A percentile compares a stretch with the other conserved stretches of the same genome.
Evolutionary conservation across 2,888 invertebrate species (phyloP).

Genomic region (Thymelicus sylvestris): DNA sequence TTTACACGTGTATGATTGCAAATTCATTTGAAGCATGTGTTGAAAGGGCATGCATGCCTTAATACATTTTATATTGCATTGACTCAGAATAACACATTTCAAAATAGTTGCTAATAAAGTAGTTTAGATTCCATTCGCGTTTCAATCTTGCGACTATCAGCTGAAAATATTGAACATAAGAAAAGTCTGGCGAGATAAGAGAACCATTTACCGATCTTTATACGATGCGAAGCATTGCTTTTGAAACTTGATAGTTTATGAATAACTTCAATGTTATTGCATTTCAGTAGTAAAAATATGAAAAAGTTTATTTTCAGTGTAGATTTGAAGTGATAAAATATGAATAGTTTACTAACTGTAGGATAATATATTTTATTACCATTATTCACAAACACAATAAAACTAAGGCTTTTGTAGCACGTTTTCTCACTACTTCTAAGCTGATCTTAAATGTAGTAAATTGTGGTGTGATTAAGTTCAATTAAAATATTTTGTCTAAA

Average conservation of each 20-base stretch:
- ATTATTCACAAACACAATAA: background rate
- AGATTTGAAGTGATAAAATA: conserved; percentile 6
- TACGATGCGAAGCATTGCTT: conserved; percentile 1
- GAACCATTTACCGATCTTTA: conserved; percentile 6
- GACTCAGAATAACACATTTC: conserved; percentile 56
- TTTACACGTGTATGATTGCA: background rate
- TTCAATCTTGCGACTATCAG: conserved; percentile 19
- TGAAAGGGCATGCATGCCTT: background rate
- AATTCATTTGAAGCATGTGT: background rate
- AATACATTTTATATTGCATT: background rate
- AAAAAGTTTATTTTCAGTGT: conserved; percentile 35
- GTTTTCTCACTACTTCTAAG: no score
- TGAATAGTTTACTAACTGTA: background rate
- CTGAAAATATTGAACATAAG: conserved; percentile 21
- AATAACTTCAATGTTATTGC: background rate
- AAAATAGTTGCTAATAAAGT: conserved; percentile 21
- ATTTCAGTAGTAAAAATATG: conserved; percentile 45
- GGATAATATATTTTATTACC: background rate
- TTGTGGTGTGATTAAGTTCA: no score
- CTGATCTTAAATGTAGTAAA: no score
- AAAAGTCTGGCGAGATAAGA: conserved; percentile 11
- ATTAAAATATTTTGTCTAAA: no score
- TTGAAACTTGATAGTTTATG: conserved; percentile 10
- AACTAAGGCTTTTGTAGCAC: background rate
- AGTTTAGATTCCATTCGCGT: conserved; percentile 39